Base-by-base conservation (phyloP, 2,888 invertebrate species). In the Neoitamus cyanurus region DNA sequence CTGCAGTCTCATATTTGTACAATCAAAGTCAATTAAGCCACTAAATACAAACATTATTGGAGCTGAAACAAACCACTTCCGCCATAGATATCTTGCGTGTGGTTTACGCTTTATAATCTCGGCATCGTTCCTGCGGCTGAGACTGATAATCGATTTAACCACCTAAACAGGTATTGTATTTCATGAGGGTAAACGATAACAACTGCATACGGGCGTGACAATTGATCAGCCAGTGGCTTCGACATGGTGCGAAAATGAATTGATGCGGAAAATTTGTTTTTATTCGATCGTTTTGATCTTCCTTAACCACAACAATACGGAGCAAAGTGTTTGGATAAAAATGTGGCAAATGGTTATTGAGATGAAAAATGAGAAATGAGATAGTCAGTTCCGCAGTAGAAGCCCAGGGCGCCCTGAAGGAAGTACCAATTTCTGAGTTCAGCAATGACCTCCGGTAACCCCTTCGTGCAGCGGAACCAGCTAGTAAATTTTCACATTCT, bases 111-210 rank as follows among this genome's bases (percentile, higher is more conserved):
- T 34, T 70, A 37, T 77, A 77, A 46, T 77, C 15, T 28, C 13
- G 46, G 25, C 46, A 77, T 42, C 77, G 42, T n/a, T 42, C 30
- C 13, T 77, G 46, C 77, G 77, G 46, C 46, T 28, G 36, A 46
- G 34, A n/a, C 42, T 37, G 25, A 77, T 77, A 77, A 77, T 77
- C 42, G 28, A 20, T 77, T 46, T 77, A 77, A 77, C 77, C 77
- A 77, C 77, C 42, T 42, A 11, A 20, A n/a, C 30, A 46, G 36
- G 77, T 77, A 77, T 77, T 42, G 46, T 42, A 20, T 77, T 77
- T 28, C 77, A 28, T 46, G 37, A 46, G 31, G 20, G 20, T 34
- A 70, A 30, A 31, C 34, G 73, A 73, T 73, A 73, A 58, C 58
- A 15, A 58, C 58, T 58, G 20, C 58, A 58, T 58, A 7, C 58